Evolutionary conservation across 2,797 vertebrate species (phyloP).

Genomic region (Brachyalestes nurse): DNA sequence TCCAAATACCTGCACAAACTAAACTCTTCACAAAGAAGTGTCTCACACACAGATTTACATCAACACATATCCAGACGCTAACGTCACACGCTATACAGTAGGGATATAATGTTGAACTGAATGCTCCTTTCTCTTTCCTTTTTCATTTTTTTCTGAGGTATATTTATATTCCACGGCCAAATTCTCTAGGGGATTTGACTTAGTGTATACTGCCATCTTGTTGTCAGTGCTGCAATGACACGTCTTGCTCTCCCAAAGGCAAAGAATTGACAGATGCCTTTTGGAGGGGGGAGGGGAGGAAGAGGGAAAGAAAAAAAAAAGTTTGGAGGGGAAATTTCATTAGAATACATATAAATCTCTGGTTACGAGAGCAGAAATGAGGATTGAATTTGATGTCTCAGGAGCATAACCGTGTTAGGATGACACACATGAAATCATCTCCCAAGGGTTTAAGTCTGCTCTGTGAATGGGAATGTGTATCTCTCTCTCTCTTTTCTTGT

Average conservation of each 20-base stretch:
- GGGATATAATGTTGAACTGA: slow-evolving; percentile 7
- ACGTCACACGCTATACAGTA: slow-evolving; percentile 24
- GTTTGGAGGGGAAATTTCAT: slow-evolving; percentile 62
- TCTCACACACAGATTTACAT: neutral
- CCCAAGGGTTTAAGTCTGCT: slow-evolving; percentile 33
- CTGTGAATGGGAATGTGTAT: slow-evolving; percentile 28
- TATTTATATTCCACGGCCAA: slow-evolving; percentile 48
- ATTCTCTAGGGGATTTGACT: slow-evolving; percentile 77
- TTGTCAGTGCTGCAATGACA: slow-evolving; percentile 84
- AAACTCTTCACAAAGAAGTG: slow-evolving; percentile 58
- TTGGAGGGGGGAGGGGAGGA: neutral
- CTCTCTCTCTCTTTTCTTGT: too few relatives aligned
- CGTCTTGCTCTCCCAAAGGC: slow-evolving; percentile 63
- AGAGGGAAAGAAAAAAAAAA: slow-evolving; percentile 53
- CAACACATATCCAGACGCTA: slow-evolving; percentile 20
- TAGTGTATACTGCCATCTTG: slow-evolving; percentile 87
- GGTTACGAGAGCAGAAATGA: slow-evolving; percentile 44
- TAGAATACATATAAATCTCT: slow-evolving; percentile 50
- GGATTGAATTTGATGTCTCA: slow-evolving; percentile 43
- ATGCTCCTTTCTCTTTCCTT: slow-evolving; percentile 20
- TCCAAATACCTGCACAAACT: slow-evolving; percentile 59
- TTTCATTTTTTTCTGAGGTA: slow-evolving; percentile 25
- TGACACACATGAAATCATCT: slow-evolving; percentile 34
- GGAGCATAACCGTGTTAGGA: slow-evolving; percentile 41
- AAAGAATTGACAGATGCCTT: slow-evolving; percentile 40